Evolutionary conservation across 2,888 invertebrate genomes (phyloP).

Genomic region (Eristalis tenax): DNA sequence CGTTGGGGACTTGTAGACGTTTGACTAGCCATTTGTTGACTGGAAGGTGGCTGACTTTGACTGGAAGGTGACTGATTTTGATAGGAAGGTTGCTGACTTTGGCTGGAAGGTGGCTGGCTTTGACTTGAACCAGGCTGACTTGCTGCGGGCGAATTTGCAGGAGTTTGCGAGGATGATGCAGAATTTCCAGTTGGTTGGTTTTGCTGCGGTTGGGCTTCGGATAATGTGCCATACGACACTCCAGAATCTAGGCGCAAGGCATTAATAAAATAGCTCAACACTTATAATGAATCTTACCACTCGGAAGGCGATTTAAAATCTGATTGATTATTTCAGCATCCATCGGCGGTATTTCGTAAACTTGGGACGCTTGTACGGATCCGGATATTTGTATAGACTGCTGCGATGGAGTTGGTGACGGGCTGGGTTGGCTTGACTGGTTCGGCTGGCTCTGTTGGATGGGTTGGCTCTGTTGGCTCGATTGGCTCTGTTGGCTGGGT

Average conservation of each 20-base stretch:
- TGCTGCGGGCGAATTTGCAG: no score
- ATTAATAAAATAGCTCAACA: not conserved
- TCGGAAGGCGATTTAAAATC: not conserved
- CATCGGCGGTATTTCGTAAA: not conserved
- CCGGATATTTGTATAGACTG: not conserved
- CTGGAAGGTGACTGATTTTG: not conserved
- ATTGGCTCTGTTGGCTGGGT: not conserved
- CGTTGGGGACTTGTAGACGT: not conserved
- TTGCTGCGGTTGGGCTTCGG: not conserved
- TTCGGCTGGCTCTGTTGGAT: not conserved
- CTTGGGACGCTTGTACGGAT: not conserved
- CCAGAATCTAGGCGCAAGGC: not conserved
- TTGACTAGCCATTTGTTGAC: not conserved
- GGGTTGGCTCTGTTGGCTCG: not conserved
- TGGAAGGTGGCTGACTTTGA: not conserved
- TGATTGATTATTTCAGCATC: not conserved
- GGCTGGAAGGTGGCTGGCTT: no score
- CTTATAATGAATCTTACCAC: not conserved
- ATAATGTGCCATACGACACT: not conserved
- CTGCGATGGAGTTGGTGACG: not conserved
- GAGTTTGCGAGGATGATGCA: not conserved
- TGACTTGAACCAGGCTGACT: no score
- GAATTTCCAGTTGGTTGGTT: not conserved
- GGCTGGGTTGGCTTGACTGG: not conserved
- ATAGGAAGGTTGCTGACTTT: not conserved